Conservation (phyloP, 1,140 invertebrate genomes). For the Goniozus legneri region DNA sequence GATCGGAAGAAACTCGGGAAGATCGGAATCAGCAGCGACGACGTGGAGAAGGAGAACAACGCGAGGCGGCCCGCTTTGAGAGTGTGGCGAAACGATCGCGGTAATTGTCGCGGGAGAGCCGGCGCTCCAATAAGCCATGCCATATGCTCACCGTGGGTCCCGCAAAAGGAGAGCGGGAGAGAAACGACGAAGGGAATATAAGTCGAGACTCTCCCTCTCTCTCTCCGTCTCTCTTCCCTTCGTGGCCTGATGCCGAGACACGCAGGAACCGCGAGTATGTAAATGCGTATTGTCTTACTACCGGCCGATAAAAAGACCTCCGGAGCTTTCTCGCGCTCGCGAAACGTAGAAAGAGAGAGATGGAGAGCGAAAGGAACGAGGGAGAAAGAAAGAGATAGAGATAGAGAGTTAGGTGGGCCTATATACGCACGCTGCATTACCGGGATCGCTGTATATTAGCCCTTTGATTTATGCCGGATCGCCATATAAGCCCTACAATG, state of each 20-base stretch:
- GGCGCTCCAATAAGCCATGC: background rate
- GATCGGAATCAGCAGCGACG: background rate
- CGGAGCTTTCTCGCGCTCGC: slow-evolving; percentile 19
- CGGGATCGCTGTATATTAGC: slow-evolving; percentile 47
- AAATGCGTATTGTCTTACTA: slow-evolving; percentile 52
- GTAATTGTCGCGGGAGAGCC: slow-evolving; percentile 5
- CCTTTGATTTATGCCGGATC: slow-evolving; percentile 50
- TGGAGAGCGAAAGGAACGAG: too few relatives aligned
- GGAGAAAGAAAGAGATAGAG: too few relatives aligned
- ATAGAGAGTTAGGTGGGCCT: too few relatives aligned
- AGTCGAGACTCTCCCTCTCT: too few relatives aligned
- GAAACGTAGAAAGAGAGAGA: background rate
- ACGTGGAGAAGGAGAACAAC: background rate
- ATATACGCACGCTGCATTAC: slow-evolving; percentile 37
- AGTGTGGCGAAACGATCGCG: slow-evolving; percentile 9
- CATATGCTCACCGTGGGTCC: slow-evolving; percentile 8
- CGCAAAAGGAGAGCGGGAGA: slow-evolving; percentile 16
- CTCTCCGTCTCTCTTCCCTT: too few relatives aligned
- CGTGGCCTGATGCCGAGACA: too few relatives aligned
- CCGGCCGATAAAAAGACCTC: slow-evolving; percentile 49
- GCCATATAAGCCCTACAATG: slow-evolving; percentile 42
- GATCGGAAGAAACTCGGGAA: background rate
- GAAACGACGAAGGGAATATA: too few relatives aligned
- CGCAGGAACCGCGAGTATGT: slow-evolving; percentile 37
- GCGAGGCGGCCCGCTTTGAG: background rate